Evolutionary conservation across 1,140 invertebrate species (phyloP), one percentile per base, ranked within the genome.

Genomic region (Euura lappo): DNA sequence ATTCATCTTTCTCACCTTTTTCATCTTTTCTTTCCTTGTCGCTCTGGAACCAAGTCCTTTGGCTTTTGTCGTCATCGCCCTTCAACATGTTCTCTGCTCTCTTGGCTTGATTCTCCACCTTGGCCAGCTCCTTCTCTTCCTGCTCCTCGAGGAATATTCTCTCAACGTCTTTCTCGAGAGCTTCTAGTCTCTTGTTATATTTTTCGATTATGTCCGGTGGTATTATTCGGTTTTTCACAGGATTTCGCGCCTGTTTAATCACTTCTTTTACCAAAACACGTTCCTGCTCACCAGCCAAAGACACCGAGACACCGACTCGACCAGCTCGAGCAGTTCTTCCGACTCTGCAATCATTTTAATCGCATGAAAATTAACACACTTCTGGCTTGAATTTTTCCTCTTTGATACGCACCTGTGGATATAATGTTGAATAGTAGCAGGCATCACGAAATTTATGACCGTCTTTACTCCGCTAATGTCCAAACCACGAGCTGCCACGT

Each of bases 381-480:
- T 64, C 10, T 64, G 60, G 10, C 10, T 10, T 10, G 60, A 64
- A 13, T n/a, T 7, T 70, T 28, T 28, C 28, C 28, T 28, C 28
- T 67, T 71, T 2, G 60, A 11, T 67, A 60, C 87, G 74, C 91
- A 93, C 84, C 93, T 90, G 81, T 99, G 98, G 83, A 99, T 97
- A 81, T 99, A 99, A 87, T 98, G 97, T 82, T 99, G 95, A 7
- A 98, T 86, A 0, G 96, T 96, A 28, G 94, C 93, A 2, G 98
- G 98, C 93, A 99, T 94, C 0, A 96, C 93, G 85, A 98, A 99
- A 88, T 99, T 99, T 64, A 99, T 96, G 3, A 99, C 97, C 51
- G 97, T 99, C 89, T 97, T 95, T 1, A 99, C 97, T 6, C 96
- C 97, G 67, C 94, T 92, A 79, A 99, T 99, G 87, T 99, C 98